Evolutionary conservation across 2,113 vertebrate species (phyloP).

Genomic region (Cynopterus brachyotis): DNA sequence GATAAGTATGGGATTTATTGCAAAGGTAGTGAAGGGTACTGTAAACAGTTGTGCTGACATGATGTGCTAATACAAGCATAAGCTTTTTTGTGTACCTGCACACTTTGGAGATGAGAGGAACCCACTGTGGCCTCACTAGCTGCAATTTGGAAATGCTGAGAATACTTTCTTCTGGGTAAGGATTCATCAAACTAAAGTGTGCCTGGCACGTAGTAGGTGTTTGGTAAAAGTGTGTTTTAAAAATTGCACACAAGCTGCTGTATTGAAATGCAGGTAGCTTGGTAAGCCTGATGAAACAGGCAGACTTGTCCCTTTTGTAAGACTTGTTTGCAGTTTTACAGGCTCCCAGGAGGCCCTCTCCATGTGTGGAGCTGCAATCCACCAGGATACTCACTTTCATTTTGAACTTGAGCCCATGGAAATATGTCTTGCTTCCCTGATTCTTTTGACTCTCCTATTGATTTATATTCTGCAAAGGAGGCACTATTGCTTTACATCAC

Average conservation of each 20-base stretch:
- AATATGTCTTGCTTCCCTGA: background rate
- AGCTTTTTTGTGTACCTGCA: background rate
- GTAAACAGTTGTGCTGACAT: background rate
- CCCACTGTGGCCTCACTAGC: background rate
- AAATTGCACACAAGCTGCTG: background rate
- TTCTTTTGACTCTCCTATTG: background rate
- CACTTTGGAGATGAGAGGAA: background rate
- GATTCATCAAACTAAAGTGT: background rate
- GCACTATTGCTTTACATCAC: background rate
- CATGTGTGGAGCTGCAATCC: background rate
- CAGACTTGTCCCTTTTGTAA: background rate
- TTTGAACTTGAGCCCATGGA: slow-evolving; percentile 12
- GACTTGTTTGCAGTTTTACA: background rate
- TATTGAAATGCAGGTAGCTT: background rate
- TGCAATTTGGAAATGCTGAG: background rate
- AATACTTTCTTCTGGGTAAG: background rate
- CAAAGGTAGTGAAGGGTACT: background rate
- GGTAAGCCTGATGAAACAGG: background rate
- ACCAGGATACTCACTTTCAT: background rate
- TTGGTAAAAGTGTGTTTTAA: background rate
- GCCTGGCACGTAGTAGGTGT: background rate
- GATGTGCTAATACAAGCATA: no score
- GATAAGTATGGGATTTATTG: background rate
- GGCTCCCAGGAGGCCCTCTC: background rate
- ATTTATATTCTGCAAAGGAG: slow-evolving; percentile 50